A percentile compares a stretch with the other conserved stretches of the same genome.
phyloP scores from a whole-genome alignment of 2,113 vertebrate species.

The Phrynosoma platyrhinos region DNA sequence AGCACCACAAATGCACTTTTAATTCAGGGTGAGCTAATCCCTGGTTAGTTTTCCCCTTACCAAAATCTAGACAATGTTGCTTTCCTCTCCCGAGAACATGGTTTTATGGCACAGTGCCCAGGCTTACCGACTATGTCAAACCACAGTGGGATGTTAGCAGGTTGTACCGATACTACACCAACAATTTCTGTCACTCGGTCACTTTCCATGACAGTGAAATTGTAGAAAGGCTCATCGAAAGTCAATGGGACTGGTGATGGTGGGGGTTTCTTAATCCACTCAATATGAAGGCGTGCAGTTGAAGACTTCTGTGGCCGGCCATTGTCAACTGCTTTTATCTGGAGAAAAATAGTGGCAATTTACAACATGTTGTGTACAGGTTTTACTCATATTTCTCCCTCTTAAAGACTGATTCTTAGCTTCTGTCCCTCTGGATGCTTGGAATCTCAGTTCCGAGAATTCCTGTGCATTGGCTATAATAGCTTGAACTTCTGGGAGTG shows the following conservation, averaged over 20 bases:
- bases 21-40: constrained; percentile 33
- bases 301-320: constrained; percentile 95
- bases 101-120: neutral
- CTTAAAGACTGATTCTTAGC: neutral
- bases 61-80: constrained; percentile 37
- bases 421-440: too few species aligned
- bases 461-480: too few species aligned
- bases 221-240: constrained; percentile 93
- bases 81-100: neutral
- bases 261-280: constrained; percentile 90
- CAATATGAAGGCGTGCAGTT: constrained; percentile 93
- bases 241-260: constrained; percentile 78
- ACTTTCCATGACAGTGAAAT: constrained; percentile 95
- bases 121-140: constrained; percentile 95
- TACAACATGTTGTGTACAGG: constrained; percentile 11
- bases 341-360: constrained; percentile 41
- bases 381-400: neutral
- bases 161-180: constrained; percentile 92
- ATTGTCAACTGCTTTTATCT: constrained; percentile 97
- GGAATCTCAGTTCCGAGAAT: neutral
- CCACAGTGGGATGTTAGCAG: constrained; percentile 88
- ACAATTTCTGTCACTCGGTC: constrained; percentile 95
- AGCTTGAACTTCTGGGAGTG: too few species aligned
- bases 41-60: constrained; percentile 46
- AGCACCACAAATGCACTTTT: constrained; percentile 54